A percentile compares a stretch with the other conserved stretches of the same genome.
phyloP scores from a whole-genome alignment of 1,140 invertebrate species.

The Mesaphorura yosii region DNA sequence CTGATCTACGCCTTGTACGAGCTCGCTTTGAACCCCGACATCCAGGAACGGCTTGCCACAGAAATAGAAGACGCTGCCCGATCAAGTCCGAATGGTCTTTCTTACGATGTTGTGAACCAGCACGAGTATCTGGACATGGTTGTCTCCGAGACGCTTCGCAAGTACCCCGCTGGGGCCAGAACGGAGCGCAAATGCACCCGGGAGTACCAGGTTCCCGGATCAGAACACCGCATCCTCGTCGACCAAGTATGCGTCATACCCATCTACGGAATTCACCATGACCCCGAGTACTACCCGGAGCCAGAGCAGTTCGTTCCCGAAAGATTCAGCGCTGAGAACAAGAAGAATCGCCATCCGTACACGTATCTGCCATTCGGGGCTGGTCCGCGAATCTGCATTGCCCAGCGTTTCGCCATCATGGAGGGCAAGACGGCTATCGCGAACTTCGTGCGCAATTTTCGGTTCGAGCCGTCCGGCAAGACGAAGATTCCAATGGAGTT shows the following conservation, averaged over 20 bases:
- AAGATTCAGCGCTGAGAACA: constrained; percentile 46
- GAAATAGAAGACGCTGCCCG: constrained; percentile 12
- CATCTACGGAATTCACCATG: constrained; percentile 47
- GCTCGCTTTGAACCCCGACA: constrained; percentile 37
- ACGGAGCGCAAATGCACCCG: constrained; percentile 41
- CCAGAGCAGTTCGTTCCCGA: constrained; percentile 57
- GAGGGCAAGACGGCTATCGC: constrained; percentile 10
- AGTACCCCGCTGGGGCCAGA: constrained; percentile 44
- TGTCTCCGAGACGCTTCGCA: constrained; percentile 19
- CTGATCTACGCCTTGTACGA: constrained; percentile 34
- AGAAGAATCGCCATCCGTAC: constrained; percentile 39
- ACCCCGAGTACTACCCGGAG: constrained; percentile 49
- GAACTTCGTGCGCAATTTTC: constrained; percentile 5
- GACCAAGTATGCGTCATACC: constrained; percentile 37
- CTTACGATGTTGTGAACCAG: constrained; percentile 17
- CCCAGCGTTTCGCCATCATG: constrained; percentile 14
- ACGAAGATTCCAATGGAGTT: constrained; percentile 16
- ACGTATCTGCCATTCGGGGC: constrained; percentile 64
- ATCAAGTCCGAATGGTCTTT: constrained; percentile 10
- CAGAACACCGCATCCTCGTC: not conserved
- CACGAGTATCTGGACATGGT: constrained; percentile 21
- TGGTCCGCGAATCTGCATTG: constrained; percentile 47
- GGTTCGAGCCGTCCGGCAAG: constrained; percentile 5
- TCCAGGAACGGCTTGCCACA: constrained; percentile 20
- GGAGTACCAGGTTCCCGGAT: constrained; percentile 40